These are phyloP conservation scores for Furcifer pardalis DNA, from an alignment of 2,797 vertebrate species.

Conservation along the genomic window DNA sequence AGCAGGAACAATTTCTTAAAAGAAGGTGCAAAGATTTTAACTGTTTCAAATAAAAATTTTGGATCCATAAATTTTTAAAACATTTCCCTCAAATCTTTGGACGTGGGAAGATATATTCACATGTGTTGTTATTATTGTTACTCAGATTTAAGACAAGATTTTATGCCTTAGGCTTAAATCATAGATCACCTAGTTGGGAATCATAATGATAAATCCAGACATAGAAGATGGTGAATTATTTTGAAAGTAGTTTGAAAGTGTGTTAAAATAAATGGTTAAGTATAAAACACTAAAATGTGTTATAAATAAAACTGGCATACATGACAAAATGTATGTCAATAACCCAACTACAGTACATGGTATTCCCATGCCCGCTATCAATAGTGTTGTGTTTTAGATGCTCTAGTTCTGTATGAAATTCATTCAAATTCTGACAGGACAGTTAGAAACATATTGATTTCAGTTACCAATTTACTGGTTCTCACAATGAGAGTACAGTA, in stretches of 20 bases:
- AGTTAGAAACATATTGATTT: too few relatives aligned
- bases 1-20: constrained; percentile 68
- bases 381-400: too few relatives aligned
- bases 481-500: too few relatives aligned
- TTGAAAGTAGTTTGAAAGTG: too few relatives aligned
- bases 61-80: constrained; percentile 11
- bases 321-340: neutral
- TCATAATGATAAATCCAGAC: neutral
- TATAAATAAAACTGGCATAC: neutral
- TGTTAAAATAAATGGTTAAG: too few relatives aligned
- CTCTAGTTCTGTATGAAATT: too few relatives aligned
- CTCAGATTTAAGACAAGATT: neutral
- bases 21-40: constrained; percentile 58
- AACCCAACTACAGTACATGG: neutral
- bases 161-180: too few relatives aligned
- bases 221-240: neutral
- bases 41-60: constrained; percentile 35
- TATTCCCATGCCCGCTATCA: too few relatives aligned
- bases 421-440: too few relatives aligned
- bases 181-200: neutral
- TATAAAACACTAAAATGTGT: neutral
- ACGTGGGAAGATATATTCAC: constrained; percentile 27
- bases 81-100: constrained; percentile 28
- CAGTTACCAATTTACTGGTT: too few relatives aligned
- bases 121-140: neutral